Base-by-base conservation (phyloP, 2,888 invertebrate species). In the Apotomis capreana region DNA sequence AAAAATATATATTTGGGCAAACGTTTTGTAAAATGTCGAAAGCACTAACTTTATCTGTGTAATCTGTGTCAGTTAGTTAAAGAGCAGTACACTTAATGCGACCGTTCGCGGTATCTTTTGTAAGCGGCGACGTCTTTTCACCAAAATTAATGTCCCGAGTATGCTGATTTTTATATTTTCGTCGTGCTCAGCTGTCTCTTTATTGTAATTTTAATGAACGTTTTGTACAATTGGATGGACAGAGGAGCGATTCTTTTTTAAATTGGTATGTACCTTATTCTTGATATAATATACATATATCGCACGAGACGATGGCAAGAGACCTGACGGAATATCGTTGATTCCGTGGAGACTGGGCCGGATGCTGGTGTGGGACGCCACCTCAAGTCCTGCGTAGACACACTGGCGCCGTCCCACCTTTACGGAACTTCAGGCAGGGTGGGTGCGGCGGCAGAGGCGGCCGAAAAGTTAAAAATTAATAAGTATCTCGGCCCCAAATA, bases 101-200 rank as follows among this genome's bases (percentile, higher is more conserved):
- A 12, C 46, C 62, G 8, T 62, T 37, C 5, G 6, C 15, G 57
- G 55, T 8, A 37, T 55, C 26, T 36, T 69, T 69, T 63, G 52
- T 51, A 57, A 6, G 68, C 44, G 40, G 37, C 36, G 58, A 13
- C 69, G 9, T 54, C 54, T 63, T 69, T 58, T 69, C 4, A 51
- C 51, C 63, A 58, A 58, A 69, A 63, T 69, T 58, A 69, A 69
- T 69, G 69, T 52, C 51, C 49, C 15, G 62, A 57, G 63, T 10
- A 62, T 52, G 69, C 63, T 52, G 63, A 63, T 63, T 58, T 62
- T 51, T 58, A 57, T 15, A 26, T 69, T 49, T 44, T 49, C n/a
- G 26, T 37, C 1, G 49, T 49, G 49, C 10, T 49, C 49, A 9
- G 49, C 49, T 49, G 8, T 49, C 46, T 13, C 9, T 0, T 51